Evolutionary conservation across 2,888 invertebrate species (phyloP), one percentile per base, ranked within the genome.

Genomic region (Nymphalis c-album): DNA sequence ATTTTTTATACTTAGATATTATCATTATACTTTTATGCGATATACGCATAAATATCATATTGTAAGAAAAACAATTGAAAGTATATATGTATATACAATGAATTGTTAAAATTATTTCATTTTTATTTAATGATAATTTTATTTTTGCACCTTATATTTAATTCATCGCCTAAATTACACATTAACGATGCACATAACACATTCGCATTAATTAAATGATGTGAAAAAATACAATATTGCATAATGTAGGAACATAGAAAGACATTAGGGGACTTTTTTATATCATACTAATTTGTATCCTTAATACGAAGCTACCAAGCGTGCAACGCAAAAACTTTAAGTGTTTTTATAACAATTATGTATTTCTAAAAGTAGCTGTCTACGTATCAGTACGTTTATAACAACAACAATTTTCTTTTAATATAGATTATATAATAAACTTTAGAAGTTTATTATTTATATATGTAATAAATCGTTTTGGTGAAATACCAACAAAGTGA

Each of bases 261-360:
- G 53, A 31, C 53, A 55, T 55, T 55, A 55, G 53, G 53, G 53
- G 53, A 55, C 53, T 55, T 55, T 40, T 55, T 55, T 55, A 55
- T 22, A 55, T 31, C 26, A 55, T 26, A 31, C 7, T 26, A 26
- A 55, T 55, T 55, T 55, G 53, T 55, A 31, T 55, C 53, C 53
- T 55, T 55, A 55, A 55, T 22, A 55, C 31, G 53, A 55, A 31
- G 53, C 17, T 55, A 55, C 53, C 17, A 17, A 55, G 53, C 53
- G 26, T 26, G 16, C 26, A 31, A 55, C 31, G 53, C 53, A 55
- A 55, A 55, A 55, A 55, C 8, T 26, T 26, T n/a, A 53, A 17
- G 17, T 22, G 17, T 55, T 22, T 55, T 55, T 26, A 2, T 31
- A 55, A 17, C 26, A 26, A 55, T 55, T 26, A 22, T 31, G 26